These are phyloP conservation scores for Anthoscopus minutus DNA, from an alignment of 2,113 vertebrate genomes.

Conservation along the genomic window DNA sequence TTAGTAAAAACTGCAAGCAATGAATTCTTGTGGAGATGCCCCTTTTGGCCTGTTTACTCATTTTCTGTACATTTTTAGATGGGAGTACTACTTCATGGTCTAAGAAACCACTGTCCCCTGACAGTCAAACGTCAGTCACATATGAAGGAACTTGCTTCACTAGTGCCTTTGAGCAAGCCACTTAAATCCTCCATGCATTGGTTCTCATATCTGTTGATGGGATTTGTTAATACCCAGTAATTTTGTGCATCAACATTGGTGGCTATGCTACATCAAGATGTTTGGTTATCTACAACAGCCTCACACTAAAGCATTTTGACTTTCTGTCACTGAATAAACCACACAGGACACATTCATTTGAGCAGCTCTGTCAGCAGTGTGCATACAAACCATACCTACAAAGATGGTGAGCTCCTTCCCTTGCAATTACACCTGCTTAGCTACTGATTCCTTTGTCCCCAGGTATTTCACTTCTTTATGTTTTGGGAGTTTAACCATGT, in stretches of 20 bases:
- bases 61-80: background rate
- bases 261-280: background rate
- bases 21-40: background rate
- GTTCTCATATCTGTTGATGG: background rate
- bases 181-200: background rate
- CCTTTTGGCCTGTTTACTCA: background rate
- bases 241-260: background rate
- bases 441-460: background rate
- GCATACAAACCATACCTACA: background rate
- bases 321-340: background rate
- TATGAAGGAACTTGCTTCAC: background rate
- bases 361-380: background rate
- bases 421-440: background rate
- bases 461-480: background rate
- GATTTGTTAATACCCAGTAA: background rate
- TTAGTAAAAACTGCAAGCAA: background rate
- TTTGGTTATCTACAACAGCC: background rate
- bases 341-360: background rate
- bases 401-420: background rate
- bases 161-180: background rate
- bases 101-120: background rate
- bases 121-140: background rate
- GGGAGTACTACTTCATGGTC: background rate
- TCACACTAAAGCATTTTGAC: background rate
- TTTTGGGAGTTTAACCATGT: background rate